phyloP scores from a whole-genome alignment of 2,113 vertebrate genomes.

The Leptocoma aspasia region DNA sequence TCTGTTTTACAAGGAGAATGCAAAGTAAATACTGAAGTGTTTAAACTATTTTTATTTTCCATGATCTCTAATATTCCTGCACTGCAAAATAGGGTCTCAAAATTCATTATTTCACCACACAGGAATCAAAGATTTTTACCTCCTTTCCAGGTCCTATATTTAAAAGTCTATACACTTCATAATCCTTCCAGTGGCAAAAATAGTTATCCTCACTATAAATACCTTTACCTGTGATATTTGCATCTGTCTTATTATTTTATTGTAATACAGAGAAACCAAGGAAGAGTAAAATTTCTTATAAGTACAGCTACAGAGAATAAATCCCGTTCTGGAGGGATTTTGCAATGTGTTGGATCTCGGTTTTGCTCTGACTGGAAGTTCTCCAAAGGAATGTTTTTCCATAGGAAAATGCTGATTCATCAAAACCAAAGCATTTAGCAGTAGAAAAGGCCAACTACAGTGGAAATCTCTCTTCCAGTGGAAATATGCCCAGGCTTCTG shows the following conservation, averaged over 20 bases:
- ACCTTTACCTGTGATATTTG: not conserved
- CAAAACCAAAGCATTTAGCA: not conserved
- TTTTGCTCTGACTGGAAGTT: slow-evolving; percentile 22
- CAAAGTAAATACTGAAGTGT: not conserved
- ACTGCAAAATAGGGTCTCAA: not conserved
- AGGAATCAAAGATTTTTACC: not conserved
- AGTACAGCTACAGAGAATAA: not conserved
- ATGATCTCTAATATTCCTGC: not conserved
- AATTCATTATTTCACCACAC: not conserved
- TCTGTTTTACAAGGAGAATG: not conserved
- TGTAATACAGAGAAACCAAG: not conserved
- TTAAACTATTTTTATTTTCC: slow-evolving; percentile 16
- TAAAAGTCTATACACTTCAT: not conserved
- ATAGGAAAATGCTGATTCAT: slow-evolving; percentile 49
- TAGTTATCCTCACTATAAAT: not conserved
- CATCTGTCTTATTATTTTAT: not conserved
- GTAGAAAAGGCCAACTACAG: not conserved
- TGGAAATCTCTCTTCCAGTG: not conserved
- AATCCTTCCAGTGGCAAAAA: not conserved
- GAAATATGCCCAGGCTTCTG: not conserved
- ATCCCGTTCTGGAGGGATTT: not conserved
- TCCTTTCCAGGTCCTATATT: not conserved
- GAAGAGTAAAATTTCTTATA: not conserved
- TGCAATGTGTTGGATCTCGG: not conserved
- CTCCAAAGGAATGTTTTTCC: slow-evolving; percentile 51